Evolutionary conservation across 2,113 vertebrate genomes (phyloP), one percentile per base, ranked within the genome.

Genomic region (Stomatorhinus ivindoensis): DNA sequence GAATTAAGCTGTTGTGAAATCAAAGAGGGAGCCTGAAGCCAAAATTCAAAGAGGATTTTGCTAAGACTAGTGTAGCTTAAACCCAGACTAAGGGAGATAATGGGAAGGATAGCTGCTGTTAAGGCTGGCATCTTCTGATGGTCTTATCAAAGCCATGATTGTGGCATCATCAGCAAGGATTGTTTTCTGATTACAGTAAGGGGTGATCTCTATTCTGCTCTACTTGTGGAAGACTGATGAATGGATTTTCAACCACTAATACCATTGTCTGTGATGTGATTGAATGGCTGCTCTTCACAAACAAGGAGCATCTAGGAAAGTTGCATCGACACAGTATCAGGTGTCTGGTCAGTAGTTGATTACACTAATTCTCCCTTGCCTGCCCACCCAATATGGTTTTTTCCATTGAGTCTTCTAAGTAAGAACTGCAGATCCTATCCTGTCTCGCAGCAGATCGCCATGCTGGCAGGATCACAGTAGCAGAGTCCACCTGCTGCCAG

Each of bases 1-100:
- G 48, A 88, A 88, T 88, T 88, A 88, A 69, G n/a, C 47, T 39
- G 48, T 69, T 80, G 69, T n/a, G 69, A 80, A 88, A 88, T 51
- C 10, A 86, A 48, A 86, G 69, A 51, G 47, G 2, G 61, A 50
- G 61, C 61, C 47, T 21, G 87, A 46, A 46, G 69, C 48, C 88
- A 82, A 82, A 88, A 42, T 47, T n/a, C 46, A 39, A 88, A 35
- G 44, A 76, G 27, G 39, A 44, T 82, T 24, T 84, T 47, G 42
- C 44, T 84, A 47, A 3, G 82, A 27, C 35, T 44, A 19, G 76
- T 24, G 76, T 82, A 82, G n/a, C 17, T 82, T 82, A 82, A 42
- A 21, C n/a, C n/a, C 15, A 82, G 42, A 44, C 76, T 82, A 44
- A 82, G 35, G 42, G 17, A 44, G 19, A 31, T 42, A 21, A 44